Conservation (phyloP, 2,888 invertebrate genomes). For the Acleris holmiana region DNA sequence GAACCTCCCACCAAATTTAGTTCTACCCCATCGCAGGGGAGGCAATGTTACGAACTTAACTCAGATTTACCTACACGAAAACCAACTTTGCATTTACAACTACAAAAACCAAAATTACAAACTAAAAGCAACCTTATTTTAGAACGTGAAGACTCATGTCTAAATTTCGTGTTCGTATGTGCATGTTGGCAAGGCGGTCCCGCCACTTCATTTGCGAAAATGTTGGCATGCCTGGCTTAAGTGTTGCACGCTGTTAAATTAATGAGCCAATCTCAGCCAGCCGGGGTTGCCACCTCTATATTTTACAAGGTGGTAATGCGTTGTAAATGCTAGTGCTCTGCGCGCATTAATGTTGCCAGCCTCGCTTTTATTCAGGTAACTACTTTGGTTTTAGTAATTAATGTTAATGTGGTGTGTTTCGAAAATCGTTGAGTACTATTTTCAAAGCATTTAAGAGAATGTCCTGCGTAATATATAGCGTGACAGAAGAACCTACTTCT, state of each 20-base stretch:
- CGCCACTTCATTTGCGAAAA: conserved; percentile 81
- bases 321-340: conserved; percentile 46
- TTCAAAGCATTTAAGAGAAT: not conserved
- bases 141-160: conserved; percentile 6
- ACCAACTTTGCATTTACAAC: conserved; percentile 39
- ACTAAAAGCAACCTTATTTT: conserved; percentile 37
- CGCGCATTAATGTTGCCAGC: conserved; percentile 34
- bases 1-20: conserved; percentile 39
- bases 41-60: conserved; percentile 66
- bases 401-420: conserved; percentile 29
- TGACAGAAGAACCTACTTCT: no score
- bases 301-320: conserved; percentile 82
- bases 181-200: conserved; percentile 57
- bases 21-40: conserved; percentile 51
- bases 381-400: conserved; percentile 32
- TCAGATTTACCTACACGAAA: conserved; percentile 46
- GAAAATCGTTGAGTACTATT: conserved; percentile 2
- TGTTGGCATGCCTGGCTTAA: conserved; percentile 80
- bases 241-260: conserved; percentile 83
- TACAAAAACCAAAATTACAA: conserved; percentile 19
- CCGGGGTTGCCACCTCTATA: conserved; percentile 73
- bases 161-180: conserved; percentile 38
- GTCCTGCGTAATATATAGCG: no score
- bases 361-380: conserved; percentile 36
- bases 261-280: conserved; percentile 81